phyloP scores from a whole-genome alignment of 2,797 vertebrate genomes.

The Myoxocephalus aenaeus region DNA sequence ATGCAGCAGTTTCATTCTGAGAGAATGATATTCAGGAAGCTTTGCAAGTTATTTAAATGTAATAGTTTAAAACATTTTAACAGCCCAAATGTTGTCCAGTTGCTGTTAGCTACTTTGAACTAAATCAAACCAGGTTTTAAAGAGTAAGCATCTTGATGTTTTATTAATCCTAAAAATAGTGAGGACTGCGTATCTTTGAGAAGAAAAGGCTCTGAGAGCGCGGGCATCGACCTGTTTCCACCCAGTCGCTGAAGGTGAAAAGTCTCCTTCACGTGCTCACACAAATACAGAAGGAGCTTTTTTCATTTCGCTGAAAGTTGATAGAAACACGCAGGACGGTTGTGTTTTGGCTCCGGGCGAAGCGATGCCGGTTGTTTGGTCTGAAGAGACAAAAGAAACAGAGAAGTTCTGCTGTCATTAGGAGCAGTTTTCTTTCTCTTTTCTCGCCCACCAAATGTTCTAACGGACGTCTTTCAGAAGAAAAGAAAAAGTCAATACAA shows the following conservation, averaged over 20 bases:
- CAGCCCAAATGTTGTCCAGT: neutral
- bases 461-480: slow-evolving; percentile 20
- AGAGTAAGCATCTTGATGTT: slow-evolving; percentile 31
- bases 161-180: slow-evolving; percentile 61
- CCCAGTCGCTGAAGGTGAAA: slow-evolving; percentile 78
- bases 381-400: slow-evolving; percentile 49
- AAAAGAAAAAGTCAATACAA: slow-evolving; percentile 36
- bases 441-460: neutral
- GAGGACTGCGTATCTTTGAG: slow-evolving; percentile 50
- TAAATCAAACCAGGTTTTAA: slow-evolving; percentile 12
- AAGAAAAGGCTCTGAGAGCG: slow-evolving; percentile 62
- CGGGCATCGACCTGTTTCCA: slow-evolving; percentile 72
- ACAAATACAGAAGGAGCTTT: slow-evolving; percentile 28
- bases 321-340: slow-evolving; percentile 21
- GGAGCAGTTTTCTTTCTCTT: slow-evolving; percentile 25
- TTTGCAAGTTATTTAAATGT: neutral
- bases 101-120: neutral
- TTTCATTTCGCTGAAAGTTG: slow-evolving; percentile 13
- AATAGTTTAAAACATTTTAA: neutral
- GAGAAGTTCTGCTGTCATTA: slow-evolving; percentile 37
- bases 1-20: no score
- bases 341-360: slow-evolving; percentile 60
- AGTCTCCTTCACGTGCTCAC: slow-evolving; percentile 45
- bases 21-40: no score
- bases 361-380: slow-evolving; percentile 45